Conservation (phyloP, 2,888 invertebrate species). For the Campoplex nolae region DNA sequence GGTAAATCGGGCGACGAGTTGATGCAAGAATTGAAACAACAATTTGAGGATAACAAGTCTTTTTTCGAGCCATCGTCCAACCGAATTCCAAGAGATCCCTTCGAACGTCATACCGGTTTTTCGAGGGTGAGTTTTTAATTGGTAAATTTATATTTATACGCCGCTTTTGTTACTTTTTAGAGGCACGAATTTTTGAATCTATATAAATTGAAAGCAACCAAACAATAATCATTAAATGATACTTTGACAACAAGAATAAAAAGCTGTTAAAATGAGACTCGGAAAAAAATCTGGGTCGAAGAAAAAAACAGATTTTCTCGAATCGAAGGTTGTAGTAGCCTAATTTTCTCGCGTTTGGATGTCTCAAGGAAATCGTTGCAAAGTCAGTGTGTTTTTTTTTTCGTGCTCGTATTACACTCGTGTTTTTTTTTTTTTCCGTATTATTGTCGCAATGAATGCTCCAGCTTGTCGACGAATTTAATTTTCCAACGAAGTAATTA, state of each 20-base stretch:
- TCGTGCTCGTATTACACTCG: not conserved
- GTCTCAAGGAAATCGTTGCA: constrained; percentile 36
- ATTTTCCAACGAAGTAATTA: constrained; percentile 44
- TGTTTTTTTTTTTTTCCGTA: constrained; percentile 33
- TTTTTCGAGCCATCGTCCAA: constrained; percentile 78
- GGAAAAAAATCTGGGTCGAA: not conserved
- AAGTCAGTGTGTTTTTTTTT: constrained; percentile 16
- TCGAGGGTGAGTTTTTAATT: constrained; percentile 75
- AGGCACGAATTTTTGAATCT: not conserved
- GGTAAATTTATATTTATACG: not conserved
- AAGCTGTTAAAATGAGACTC: not conserved
- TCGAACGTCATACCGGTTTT: constrained; percentile 79
- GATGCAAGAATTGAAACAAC: constrained; percentile 80
- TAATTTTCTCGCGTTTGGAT: constrained; percentile 34
- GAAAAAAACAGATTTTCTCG: constrained; percentile 10
- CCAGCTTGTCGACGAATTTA: constrained; percentile 28
- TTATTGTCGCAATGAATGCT: constrained; percentile 59
- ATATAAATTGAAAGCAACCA: not conserved
- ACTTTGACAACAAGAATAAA: not conserved
- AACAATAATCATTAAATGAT: not conserved
- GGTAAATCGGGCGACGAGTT: constrained; percentile 81
- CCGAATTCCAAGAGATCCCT: constrained; percentile 75
- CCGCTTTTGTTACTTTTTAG: not conserved
- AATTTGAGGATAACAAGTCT: constrained; percentile 79
- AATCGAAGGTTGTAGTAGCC: constrained; percentile 16